Conservation (phyloP, 2,888 invertebrate species). For the Kuschelorhynchus macadamiae region DNA sequence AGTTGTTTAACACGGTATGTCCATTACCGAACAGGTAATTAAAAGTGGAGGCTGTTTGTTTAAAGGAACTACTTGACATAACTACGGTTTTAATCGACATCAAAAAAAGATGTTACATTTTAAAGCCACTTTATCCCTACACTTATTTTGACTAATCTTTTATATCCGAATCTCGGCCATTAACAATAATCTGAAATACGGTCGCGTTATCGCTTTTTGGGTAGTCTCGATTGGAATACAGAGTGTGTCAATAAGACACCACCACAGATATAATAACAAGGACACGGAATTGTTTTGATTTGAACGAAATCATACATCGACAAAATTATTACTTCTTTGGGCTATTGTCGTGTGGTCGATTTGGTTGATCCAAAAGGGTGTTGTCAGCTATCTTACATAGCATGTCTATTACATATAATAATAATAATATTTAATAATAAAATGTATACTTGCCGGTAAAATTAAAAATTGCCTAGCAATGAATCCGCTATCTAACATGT, state of each 20-base stretch:
- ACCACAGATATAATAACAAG: too few species aligned
- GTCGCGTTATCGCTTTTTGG: constrained; percentile 20
- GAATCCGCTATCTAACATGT: too few species aligned
- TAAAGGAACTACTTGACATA: constrained; percentile 64
- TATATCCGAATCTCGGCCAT: constrained; percentile 47
- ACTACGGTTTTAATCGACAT: constrained; percentile 67
- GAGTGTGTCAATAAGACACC: neutral
- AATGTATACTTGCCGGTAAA: too few species aligned
- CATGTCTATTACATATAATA: too few species aligned
- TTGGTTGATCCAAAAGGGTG: too few species aligned
- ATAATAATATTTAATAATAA: too few species aligned
- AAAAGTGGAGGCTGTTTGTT: constrained; percentile 68
- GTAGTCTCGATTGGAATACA: neutral
- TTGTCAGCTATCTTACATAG: too few species aligned
- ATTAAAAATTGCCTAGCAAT: too few species aligned
- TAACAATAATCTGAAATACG: constrained; percentile 39
- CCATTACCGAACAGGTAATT: constrained; percentile 70
- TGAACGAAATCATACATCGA: too few species aligned
- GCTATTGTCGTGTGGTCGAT: too few species aligned
- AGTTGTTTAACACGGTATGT: constrained; percentile 69
- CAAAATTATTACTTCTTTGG: too few species aligned
- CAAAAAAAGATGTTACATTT: constrained; percentile 57
- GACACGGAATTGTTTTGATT: too few species aligned
- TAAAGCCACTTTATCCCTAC: constrained; percentile 54
- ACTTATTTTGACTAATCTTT: constrained; percentile 54